These are phyloP conservation scores for Myiotriccus ornatus DNA, from an alignment of 2,797 vertebrate species.

Conservation along the genomic window DNA sequence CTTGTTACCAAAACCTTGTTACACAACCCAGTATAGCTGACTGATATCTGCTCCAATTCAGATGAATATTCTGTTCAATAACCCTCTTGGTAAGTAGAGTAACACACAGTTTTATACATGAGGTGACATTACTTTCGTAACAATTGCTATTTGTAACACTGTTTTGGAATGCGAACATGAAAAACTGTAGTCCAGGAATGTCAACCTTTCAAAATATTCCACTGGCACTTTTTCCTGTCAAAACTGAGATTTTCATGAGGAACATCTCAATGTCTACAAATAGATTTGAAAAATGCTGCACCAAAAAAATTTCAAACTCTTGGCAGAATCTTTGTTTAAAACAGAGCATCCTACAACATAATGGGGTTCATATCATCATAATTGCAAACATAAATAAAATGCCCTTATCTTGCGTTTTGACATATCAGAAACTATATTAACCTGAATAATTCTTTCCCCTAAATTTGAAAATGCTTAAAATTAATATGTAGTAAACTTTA, in stretches of 20 bases:
- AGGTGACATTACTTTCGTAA: neutral
- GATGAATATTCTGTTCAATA: neutral
- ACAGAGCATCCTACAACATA: neutral
- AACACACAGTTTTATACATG: neutral
- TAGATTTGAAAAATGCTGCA: neutral
- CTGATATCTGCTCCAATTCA: neutral
- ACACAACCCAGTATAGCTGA: neutral
- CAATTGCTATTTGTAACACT: neutral
- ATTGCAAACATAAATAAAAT: neutral
- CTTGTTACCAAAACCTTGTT: neutral
- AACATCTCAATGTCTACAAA: neutral
- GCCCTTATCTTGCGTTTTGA: neutral
- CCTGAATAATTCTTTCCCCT: neutral
- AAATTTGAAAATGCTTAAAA: neutral
- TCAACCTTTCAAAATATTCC: neutral
- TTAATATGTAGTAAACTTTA: neutral
- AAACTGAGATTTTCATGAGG: neutral
- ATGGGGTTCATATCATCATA: neutral
- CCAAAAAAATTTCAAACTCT: neutral
- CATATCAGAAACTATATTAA: neutral
- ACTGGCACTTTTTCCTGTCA: neutral
- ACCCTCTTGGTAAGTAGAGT: neutral
- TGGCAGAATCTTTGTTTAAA: neutral
- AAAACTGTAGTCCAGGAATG: neutral
- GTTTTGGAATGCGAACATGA: neutral